Evolutionary conservation across 2,113 vertebrate genomes (phyloP).

Genomic region (Lasiurus cinereus): DNA sequence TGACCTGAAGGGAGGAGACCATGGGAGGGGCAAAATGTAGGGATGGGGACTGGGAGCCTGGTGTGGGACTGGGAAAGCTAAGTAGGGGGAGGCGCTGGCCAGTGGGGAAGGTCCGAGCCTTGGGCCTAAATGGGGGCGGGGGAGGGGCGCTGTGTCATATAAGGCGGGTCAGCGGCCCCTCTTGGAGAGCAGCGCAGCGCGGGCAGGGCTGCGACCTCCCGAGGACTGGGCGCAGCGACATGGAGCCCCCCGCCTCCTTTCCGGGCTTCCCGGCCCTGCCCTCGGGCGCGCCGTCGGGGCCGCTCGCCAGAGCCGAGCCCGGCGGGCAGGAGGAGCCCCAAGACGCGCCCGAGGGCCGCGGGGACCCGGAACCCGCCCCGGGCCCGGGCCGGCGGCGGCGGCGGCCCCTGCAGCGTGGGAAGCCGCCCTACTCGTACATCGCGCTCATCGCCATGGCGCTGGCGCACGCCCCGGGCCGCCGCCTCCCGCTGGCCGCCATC

Average conservation of each 20-base stretch:
- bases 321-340: conserved; percentile 80
- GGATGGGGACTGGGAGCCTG: not conserved
- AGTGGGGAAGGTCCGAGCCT: not conserved
- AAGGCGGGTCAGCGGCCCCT: conserved; percentile 41
- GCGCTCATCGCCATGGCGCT: conserved; percentile 99
- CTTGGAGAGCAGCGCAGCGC: not conserved
- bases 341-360: conserved; percentile 79
- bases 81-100: conserved; percentile 27
- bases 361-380: conserved; percentile 83
- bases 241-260: conserved; percentile 71
- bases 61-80: conserved; percentile 3
- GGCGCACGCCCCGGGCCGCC: conserved; percentile 96
- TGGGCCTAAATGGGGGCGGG: not conserved
- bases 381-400: conserved; percentile 92
- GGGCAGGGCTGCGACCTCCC: conserved; percentile 17
- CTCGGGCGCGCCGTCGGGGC: conserved; percentile 75
- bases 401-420: conserved; percentile 95
- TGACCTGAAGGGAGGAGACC: conserved; percentile 21
- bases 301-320: conserved; percentile 90
- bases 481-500: conserved; percentile 96
- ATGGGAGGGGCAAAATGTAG: conserved; percentile 42
- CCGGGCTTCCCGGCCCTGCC: conserved; percentile 70
- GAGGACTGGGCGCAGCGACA: not conserved
- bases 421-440: conserved; percentile 98
- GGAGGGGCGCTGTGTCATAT: conserved; percentile 81